These are phyloP conservation scores for Lycia hirtaria DNA, from an alignment of 2,888 invertebrate genomes.

Conservation along the genomic window DNA sequence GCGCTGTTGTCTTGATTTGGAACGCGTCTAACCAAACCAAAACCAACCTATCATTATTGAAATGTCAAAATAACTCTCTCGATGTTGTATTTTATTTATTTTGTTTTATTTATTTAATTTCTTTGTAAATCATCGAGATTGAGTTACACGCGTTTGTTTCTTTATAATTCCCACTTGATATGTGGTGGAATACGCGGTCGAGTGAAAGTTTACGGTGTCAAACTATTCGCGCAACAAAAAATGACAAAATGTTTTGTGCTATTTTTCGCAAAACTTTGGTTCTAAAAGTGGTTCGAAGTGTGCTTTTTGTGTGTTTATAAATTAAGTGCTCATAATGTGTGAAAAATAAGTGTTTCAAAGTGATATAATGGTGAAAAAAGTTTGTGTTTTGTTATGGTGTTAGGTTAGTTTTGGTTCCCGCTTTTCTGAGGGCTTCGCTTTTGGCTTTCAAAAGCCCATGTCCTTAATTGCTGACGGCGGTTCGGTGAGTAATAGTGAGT, in stretches of 20 bases:
- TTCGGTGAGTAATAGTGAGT: constrained; percentile 80
- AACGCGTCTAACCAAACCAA: too few species aligned
- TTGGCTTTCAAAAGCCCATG: constrained; percentile 29
- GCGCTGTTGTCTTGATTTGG: too few species aligned
- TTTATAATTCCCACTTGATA: constrained; percentile 35
- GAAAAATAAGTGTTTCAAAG: constrained; percentile 25
- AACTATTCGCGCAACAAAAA: constrained; percentile 57
- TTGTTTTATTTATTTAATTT: constrained; percentile 56
- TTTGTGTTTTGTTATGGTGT: constrained; percentile 58
- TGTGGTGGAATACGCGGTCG: constrained; percentile 40
- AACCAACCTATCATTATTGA: neutral
- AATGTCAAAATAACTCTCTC: constrained; percentile 77
- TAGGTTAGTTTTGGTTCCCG: constrained; percentile 83
- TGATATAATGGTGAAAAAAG: constrained; percentile 45
- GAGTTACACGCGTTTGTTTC: constrained; percentile 61
- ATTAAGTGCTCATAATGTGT: constrained; percentile 29
- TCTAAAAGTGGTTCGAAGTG: constrained; percentile 36
- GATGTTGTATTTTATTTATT: constrained; percentile 77
- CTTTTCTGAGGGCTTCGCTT: constrained; percentile 61
- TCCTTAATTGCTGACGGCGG: constrained; percentile 64
- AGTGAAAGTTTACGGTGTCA: constrained; percentile 46
- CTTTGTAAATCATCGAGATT: constrained; percentile 63
- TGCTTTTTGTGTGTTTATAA: constrained; percentile 30
- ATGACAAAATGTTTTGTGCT: constrained; percentile 75
- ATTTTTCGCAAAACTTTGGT: constrained; percentile 62